phyloP scores from a whole-genome alignment of 2,797 vertebrate genomes.

The Brotula barbata region DNA sequence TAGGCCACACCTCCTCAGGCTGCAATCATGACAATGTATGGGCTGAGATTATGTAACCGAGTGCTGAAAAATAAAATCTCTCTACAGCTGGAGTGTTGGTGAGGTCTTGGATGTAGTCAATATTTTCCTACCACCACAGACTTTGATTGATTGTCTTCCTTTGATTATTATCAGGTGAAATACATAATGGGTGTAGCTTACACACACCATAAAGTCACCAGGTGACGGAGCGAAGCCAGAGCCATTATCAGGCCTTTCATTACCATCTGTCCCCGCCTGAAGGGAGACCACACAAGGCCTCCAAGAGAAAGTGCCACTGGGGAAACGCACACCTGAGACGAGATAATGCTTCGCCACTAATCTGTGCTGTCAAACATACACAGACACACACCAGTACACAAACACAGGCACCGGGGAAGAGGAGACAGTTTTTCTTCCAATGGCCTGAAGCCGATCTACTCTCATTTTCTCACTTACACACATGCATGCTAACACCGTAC shows the following conservation, averaged over 20 bases:
- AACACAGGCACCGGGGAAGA: constrained; percentile 15
- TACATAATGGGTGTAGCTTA: constrained; percentile 15
- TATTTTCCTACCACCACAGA: background rate
- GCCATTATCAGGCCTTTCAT: constrained; percentile 44
- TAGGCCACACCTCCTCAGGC: no score
- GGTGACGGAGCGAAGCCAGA: background rate
- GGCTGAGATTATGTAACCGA: no score
- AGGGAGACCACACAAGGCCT: constrained; percentile 18
- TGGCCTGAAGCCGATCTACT: background rate
- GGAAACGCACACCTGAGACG: constrained; percentile 56
- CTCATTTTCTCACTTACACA: constrained; percentile 28
- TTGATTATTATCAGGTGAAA: background rate
- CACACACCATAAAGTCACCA: constrained; percentile 1
- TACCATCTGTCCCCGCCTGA: constrained; percentile 50
- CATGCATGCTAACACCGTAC: no score
- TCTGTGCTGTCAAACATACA: constrained; percentile 55
- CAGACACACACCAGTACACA: constrained; percentile 29
- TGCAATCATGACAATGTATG: no score
- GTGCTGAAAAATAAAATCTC: no score
- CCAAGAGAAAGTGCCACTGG: constrained; percentile 45
- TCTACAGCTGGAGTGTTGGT: background rate
- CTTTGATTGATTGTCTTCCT: no score
- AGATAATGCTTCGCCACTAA: constrained; percentile 38
- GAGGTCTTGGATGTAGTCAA: background rate
- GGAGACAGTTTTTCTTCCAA: constrained; percentile 20